Conservation (phyloP, 2,113 vertebrate genomes). For the Hassar affinis region DNA sequence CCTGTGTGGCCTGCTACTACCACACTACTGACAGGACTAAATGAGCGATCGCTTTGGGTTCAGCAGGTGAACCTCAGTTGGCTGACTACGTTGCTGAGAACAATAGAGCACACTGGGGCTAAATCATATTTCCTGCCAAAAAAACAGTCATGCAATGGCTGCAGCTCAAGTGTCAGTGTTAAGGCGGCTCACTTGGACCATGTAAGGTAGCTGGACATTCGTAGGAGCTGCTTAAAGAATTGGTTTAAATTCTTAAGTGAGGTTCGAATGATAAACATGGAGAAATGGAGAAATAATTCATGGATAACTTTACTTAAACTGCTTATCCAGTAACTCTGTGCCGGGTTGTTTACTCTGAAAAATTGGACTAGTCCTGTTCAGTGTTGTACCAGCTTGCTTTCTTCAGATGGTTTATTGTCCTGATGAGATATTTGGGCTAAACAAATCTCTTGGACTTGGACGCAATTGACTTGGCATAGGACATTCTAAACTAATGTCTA, state of each 20-base stretch:
- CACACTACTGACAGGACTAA: conserved; percentile 59
- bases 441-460: background rate
- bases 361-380: background rate
- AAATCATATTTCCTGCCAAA: conserved; percentile 59
- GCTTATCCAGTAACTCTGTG: background rate
- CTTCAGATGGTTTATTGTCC: background rate
- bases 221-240: conserved; percentile 30
- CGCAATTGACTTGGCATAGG: conserved; percentile 60
- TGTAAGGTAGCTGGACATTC: conserved; percentile 32
- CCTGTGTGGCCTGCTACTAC: conserved; percentile 49
- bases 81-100: conserved; percentile 61
- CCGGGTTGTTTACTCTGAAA: background rate
- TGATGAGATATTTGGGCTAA: background rate
- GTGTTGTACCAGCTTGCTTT: background rate
- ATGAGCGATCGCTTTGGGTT: conserved; percentile 67
- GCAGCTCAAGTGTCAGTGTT: conserved; percentile 38
- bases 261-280: background rate
- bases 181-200: conserved; percentile 42
- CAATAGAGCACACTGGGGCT: conserved; percentile 56
- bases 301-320: background rate
- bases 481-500: background rate
- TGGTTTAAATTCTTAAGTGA: conserved; percentile 12
- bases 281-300: background rate
- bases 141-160: conserved; percentile 53
- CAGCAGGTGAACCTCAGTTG: conserved; percentile 68